Evolutionary conservation across 2,797 vertebrate species (phyloP).

Genomic region (Falco concolor): DNA sequence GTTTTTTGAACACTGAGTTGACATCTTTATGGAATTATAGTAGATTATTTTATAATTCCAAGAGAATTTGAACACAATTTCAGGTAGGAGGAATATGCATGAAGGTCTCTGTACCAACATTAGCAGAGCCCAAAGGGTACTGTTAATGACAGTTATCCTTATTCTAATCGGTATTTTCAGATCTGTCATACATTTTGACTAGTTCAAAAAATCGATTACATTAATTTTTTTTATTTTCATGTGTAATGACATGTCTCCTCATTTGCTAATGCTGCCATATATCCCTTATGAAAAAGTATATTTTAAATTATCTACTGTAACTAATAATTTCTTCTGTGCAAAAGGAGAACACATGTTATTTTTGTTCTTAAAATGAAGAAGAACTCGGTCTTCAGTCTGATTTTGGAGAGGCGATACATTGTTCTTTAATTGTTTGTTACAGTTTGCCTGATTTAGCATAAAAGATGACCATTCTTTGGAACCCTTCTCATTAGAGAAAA

Average conservation of each 20-base stretch:
- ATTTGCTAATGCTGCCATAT: background rate
- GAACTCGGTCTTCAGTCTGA: conserved; percentile 15
- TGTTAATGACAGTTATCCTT: background rate
- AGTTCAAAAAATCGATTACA: background rate
- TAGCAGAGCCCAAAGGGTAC: background rate
- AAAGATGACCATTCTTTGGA: background rate
- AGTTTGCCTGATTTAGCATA: conserved; percentile 6
- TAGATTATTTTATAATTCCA: background rate
- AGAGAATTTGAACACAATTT: background rate
- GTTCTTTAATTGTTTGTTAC: background rate
- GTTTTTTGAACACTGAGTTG: background rate
- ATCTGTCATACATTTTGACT: background rate
- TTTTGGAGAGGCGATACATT: background rate
- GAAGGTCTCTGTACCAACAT: background rate
- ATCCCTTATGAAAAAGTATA: background rate
- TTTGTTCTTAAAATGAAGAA: conserved; percentile 36
- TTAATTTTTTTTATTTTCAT: background rate
- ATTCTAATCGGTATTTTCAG: background rate
- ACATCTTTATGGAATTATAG: background rate
- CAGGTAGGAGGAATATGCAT: background rate
- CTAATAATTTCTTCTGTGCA: conserved; percentile 37
- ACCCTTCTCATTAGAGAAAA: background rate
- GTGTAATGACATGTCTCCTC: background rate
- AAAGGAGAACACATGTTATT: background rate
- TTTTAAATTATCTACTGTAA: conserved; percentile 8